Evolutionary conservation across 2,797 vertebrate species (phyloP), one percentile per base, ranked within the genome.

Genomic region (Eidolon dupreanum): DNA sequence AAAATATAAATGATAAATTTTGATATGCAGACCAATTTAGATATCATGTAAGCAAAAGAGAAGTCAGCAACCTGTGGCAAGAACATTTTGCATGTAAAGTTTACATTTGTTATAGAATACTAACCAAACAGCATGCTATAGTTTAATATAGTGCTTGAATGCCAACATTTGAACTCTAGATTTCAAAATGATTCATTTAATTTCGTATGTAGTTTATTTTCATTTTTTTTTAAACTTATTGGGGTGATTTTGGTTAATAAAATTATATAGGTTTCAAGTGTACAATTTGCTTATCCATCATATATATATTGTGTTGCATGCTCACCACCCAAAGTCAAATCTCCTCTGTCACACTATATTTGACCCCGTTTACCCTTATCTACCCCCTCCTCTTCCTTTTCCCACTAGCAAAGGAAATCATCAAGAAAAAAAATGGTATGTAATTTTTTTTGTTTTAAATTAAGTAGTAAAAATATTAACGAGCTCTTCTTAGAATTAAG

Each of bases 111-210:
- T 68, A 33, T 4, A 33, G 31, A 84, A 28, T 24, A n/a, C 15
- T 55, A 26, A 83, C 87, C 49, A 89, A 75, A 63, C 3, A 88
- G 83, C 15, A 15, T 75, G 15, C 9, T 11, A 51, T 2, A 26
- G 9, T 79, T 88, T 63, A 33, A 53, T n/a, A 87, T 3, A 41
- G 3, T 10, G 2, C 43, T 46, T 53, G 53, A 91, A 55, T 71
- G 33, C 15, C 15, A 10, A 73, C 0, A 84, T 63, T 82, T 51
- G 57, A 81, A 88, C 28, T 36, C 7, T 8, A 63, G 16, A 53
- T 79, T 90, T 77, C 63, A 88, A 61, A 94, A 87, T 63, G 46
- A 51, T 5, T 79, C 22, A 63, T 95, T 91, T 79, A 38, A 33
- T 92, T 96, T 71, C 33, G 2, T 36, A 53, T 41, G 6, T 7